Percentiles rank a stretch among this genome's conserved stretches.
Conservation (phyloP, 2,888 invertebrate genomes). For the Caenorhabditis afra region DNA sequence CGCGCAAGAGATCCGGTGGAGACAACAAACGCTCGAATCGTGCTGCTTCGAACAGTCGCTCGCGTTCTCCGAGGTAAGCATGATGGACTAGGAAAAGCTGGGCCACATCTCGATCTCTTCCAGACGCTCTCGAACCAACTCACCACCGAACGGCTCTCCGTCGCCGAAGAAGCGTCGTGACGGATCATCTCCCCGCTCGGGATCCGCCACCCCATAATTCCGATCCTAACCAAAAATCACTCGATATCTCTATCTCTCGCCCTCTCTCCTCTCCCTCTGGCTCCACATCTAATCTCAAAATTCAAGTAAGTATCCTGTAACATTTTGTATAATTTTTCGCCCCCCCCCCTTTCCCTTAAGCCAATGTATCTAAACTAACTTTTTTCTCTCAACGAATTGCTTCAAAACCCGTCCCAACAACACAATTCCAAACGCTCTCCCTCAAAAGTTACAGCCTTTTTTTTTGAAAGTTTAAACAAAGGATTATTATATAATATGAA, state of each 20-base stretch:
- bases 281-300: too few species aligned
- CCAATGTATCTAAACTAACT: background rate
- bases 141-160: conserved; percentile 45
- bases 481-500: too few species aligned
- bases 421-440: too few species aligned
- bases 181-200: conserved; percentile 40
- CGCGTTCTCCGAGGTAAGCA: conserved; percentile 44
- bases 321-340: too few species aligned
- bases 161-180: conserved; percentile 55
- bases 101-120: background rate
- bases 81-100: too few species aligned
- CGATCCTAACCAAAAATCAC: background rate
- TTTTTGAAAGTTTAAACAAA: background rate
- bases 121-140: conserved; percentile 54
- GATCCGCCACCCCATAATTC: conserved; percentile 41
- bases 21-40: conserved; percentile 39
- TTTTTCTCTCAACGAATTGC: too few species aligned
- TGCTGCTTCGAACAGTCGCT: conserved; percentile 50
- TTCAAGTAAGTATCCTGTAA: too few species aligned
- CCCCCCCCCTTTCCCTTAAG: too few species aligned
- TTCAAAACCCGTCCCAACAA: too few species aligned
- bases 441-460: background rate
- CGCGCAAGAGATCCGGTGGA: conserved; percentile 26
- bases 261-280: too few species aligned
- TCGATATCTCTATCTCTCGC: too few species aligned